Conservation (phyloP, 2,797 vertebrate genomes). For the Pseudochirops cupreus region DNA sequence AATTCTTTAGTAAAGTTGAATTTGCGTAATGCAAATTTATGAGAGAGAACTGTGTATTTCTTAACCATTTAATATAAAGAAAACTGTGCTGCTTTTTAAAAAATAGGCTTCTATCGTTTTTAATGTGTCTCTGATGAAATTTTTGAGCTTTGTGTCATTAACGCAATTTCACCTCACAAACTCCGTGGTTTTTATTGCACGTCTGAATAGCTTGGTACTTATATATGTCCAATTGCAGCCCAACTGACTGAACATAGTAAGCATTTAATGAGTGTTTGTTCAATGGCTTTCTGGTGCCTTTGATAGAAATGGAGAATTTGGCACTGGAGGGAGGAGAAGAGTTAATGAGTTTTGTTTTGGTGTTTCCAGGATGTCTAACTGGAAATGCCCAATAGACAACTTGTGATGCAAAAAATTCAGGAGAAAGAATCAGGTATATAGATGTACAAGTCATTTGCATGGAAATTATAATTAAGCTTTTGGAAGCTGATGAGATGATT, state of each 20-base stretch:
- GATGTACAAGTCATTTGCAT: not conserved
- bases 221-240: not conserved
- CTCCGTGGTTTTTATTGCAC: not conserved
- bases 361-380: not conserved
- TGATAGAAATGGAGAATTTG: not conserved
- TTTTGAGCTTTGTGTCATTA: not conserved
- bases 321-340: not conserved
- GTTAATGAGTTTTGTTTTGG: not conserved
- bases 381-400: not conserved
- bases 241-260: not conserved
- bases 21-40: not conserved
- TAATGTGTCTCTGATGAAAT: not conserved
- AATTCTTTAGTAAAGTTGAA: not conserved
- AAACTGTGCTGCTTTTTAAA: not conserved
- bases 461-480: not conserved
- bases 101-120: not conserved
- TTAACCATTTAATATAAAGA: not conserved
- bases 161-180: not conserved
- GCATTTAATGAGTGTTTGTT: not conserved
- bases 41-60: not conserved
- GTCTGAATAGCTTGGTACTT: not conserved
- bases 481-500: not conserved
- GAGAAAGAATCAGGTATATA: not conserved
- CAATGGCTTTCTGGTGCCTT: not conserved
- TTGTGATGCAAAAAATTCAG: not conserved